These are phyloP conservation scores for Tragopan temminckii DNA, from an alignment of 2,797 vertebrate species.

Conservation along the genomic window DNA sequence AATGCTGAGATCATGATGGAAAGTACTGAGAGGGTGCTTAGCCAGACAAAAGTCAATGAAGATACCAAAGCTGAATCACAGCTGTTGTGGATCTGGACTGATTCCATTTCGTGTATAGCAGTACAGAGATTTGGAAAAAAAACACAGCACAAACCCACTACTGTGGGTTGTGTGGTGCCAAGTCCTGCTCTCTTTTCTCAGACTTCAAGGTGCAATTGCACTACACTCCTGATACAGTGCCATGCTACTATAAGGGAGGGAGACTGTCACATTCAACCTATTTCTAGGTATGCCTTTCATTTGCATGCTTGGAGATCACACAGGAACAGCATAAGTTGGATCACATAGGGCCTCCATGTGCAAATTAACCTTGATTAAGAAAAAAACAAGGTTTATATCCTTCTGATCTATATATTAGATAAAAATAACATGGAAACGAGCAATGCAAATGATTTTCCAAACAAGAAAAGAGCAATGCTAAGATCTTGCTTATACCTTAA, in stretches of 20 bases:
- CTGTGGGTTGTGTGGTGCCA: rapidly evolving
- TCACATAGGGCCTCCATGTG: not conserved
- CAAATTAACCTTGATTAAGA: not conserved
- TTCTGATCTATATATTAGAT: not conserved
- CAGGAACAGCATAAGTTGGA: not conserved
- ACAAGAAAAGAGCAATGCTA: not conserved
- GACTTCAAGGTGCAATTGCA: not conserved
- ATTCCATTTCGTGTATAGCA: not conserved
- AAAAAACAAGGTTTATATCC: not conserved
- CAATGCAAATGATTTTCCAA: not conserved
- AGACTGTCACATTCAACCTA: not conserved
- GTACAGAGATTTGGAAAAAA: not conserved
- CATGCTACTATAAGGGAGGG: not conserved
- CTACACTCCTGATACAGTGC: too few species aligned
- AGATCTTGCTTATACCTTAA: not conserved
- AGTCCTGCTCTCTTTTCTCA: not conserved
- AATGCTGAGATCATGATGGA: not conserved
- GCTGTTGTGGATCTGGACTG: not conserved
- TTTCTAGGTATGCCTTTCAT: not conserved
- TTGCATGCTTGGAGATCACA: not conserved
- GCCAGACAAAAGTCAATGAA: not conserved
- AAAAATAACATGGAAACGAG: not conserved
- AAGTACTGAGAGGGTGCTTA: rapidly evolving
- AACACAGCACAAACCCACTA: not conserved
- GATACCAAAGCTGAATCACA: not conserved